Base-by-base conservation (phyloP, 2,113 vertebrate species). In the Hippopotamus amphibius region DNA sequence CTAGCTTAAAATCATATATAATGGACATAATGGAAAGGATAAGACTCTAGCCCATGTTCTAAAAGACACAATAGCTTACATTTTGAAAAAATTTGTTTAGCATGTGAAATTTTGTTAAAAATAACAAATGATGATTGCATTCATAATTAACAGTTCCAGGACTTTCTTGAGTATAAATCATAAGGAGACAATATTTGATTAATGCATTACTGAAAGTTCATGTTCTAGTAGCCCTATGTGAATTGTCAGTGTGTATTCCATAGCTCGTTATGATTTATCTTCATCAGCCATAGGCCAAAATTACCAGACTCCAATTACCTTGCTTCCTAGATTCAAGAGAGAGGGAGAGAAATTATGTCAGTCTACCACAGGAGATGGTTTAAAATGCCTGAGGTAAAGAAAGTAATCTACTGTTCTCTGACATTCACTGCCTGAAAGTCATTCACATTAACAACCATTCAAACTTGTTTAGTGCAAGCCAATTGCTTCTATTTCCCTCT, bases 391-490 rank as follows among this genome's bases (percentile, higher is more conserved):
- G 98, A 98, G 99, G 99, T 98, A 98, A 98, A 97, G 97, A 99
- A 99, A 99, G 98, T 98, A 98, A 99, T 99, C 98, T 98, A 98
- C 98, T 98, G 98, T 98, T 98, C 98, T 96, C 97, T 98, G 98
- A 99, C 98, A 98, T 98, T 98, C 83, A 48, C 98, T 98, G 98
- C 98, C 97, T 98, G 98, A 98, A 98, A 99, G 98, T 99, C 98
- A 98, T 98, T 98, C 98, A 98, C 97, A 98, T 98, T 98, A 99
- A 98, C 98, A 98, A 98, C 98, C 98, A 98, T 98, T 98, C 98
- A 98, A 98, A 99, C 97, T 98, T 98, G 98, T 98, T 99, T 98
- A 98, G 98, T 98, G 96, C 97, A 98, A 98, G 98, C 97, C 98
- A 98, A 98, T 97, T 98, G 98, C 98, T 98, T 98, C 97, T 98